Conservation (phyloP, 2,888 invertebrate species). For the Xanthorhoe spadicearia region DNA sequence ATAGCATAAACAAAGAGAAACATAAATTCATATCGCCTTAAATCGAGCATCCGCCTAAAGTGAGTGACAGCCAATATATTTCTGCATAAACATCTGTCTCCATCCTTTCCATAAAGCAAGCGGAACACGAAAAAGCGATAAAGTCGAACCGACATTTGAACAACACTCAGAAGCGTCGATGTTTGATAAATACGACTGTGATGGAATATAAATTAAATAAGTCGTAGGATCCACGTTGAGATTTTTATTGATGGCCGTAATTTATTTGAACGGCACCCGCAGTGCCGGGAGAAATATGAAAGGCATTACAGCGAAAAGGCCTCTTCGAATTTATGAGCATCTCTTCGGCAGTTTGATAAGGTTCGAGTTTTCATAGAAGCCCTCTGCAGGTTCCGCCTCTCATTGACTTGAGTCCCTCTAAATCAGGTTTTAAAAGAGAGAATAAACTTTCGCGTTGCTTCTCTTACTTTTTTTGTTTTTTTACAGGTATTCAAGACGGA, state of each 20-base stretch:
- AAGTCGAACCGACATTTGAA: constrained; percentile 43
- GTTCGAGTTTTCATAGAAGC: constrained; percentile 57
- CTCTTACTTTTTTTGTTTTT: background rate
- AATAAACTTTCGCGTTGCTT: constrained; percentile 10
- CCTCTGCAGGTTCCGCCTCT: constrained; percentile 41
- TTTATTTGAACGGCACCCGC: constrained; percentile 83
- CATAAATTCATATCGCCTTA: constrained; percentile 27
- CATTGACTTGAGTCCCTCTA: constrained; percentile 41
- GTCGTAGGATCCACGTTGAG: constrained; percentile 77
- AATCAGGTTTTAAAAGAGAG: constrained; percentile 27
- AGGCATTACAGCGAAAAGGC: constrained; percentile 83
- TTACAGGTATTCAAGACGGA: constrained; percentile 2
- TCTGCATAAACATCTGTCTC: constrained; percentile 45
- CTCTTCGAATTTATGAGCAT: constrained; percentile 82
- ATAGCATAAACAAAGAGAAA: background rate
- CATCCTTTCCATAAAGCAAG: constrained; percentile 43
- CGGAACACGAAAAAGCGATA: constrained; percentile 47
- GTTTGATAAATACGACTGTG: constrained; percentile 79
- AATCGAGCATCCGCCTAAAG: constrained; percentile 29
- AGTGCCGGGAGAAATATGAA: constrained; percentile 82
- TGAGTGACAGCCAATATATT: constrained; percentile 41
- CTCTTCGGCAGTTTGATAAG: constrained; percentile 78
- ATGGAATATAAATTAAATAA: constrained; percentile 85
- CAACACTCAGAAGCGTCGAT: constrained; percentile 55
- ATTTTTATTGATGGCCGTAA: constrained; percentile 84